Conservation (phyloP, 2,888 invertebrate genomes). For the Neoascia interrupta region DNA sequence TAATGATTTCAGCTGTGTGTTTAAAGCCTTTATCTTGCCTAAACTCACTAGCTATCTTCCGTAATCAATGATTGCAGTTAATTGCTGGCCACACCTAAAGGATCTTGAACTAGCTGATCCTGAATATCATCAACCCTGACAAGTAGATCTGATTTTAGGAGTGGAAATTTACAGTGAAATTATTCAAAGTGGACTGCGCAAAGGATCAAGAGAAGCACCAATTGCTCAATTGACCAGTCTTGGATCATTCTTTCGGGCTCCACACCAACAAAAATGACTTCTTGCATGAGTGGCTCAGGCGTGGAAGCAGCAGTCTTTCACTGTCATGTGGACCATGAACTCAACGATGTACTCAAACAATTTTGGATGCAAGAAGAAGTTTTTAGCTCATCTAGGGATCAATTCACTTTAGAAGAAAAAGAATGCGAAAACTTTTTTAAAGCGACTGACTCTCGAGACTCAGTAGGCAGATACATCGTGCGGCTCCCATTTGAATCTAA, state of each 20-base stretch:
- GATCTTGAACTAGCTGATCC: conserved; percentile 2
- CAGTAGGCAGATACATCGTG: background rate
- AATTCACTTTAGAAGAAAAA: background rate
- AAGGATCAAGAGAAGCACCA: background rate
- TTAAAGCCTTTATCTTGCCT: background rate
- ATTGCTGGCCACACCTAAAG: conserved; percentile 7
- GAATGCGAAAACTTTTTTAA: background rate
- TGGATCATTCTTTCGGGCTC: background rate
- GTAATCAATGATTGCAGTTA: background rate
- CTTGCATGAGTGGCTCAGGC: too few species aligned
- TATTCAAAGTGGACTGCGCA: background rate
- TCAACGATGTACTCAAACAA: background rate
- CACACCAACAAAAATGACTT: too few species aligned
- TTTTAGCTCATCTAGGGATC: background rate
- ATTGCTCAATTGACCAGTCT: background rate
- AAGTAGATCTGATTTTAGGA: background rate
- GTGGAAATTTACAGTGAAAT: background rate
- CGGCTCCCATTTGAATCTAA: background rate
- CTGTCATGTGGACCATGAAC: background rate
- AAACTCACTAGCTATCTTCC: background rate
- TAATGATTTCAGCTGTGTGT: background rate
- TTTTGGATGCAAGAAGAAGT: background rate
- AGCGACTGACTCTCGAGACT: background rate
- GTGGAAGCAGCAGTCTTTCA: background rate
- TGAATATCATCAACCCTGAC: conserved; percentile 7